phyloP scores from a whole-genome alignment of 2,888 invertebrate genomes.

The Petrolisthes manimaculis region DNA sequence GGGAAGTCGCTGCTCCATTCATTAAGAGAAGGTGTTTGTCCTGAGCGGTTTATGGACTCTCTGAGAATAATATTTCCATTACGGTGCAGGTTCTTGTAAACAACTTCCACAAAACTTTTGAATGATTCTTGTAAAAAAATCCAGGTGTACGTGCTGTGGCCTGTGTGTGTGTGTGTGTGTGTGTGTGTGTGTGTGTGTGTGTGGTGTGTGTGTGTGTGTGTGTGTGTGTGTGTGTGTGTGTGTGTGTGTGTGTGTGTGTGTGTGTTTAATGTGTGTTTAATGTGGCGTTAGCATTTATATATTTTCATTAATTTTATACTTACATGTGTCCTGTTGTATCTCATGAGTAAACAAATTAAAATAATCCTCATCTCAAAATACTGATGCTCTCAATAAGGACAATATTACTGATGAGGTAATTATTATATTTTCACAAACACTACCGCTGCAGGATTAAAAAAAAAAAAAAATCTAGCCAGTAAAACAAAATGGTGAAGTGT shows the following conservation, averaged over 20 bases:
- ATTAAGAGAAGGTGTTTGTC: not conserved
- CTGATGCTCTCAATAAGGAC: too few relatives aligned
- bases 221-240: slow-evolving; percentile 7
- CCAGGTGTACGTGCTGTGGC: not conserved
- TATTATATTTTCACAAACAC: too few relatives aligned
- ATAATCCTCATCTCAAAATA: too few relatives aligned
- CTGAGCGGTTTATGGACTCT: not conserved
- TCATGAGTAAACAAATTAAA: not conserved
- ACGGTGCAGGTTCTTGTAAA: not conserved
- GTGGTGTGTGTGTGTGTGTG: not conserved
- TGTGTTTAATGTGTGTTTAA: not conserved
- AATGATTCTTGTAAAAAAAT: not conserved
- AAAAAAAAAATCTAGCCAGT: too few relatives aligned
- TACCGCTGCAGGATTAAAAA: too few relatives aligned
- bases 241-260: not conserved
- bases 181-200: slow-evolving; percentile 1
- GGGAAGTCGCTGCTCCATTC: not conserved
- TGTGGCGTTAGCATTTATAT: too few relatives aligned
- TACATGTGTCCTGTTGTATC: not conserved
- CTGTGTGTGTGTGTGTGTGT: slow-evolving; percentile 7
- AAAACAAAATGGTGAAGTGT: not conserved
- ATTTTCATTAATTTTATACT: not conserved
- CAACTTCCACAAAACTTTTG: not conserved
- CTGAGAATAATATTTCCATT: not conserved
- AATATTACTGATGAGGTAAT: too few relatives aligned